Conservation (phyloP, 92 coral and sea anemone species). For the Porites rus region DNA sequence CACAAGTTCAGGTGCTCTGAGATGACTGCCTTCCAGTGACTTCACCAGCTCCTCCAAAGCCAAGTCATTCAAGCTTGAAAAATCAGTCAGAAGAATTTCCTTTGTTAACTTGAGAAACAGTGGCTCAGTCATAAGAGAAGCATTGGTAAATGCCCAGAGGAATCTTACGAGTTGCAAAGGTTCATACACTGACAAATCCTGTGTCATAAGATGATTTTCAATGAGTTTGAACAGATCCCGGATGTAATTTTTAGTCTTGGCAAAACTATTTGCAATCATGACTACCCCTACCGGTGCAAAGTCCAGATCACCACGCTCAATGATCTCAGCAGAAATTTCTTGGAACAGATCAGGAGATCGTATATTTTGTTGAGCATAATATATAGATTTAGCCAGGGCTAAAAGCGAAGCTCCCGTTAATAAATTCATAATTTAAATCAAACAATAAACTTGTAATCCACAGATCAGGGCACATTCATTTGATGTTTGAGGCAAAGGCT, state of each 20-base stretch:
- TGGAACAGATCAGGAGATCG: conserved; percentile 81
- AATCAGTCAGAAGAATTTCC: conserved; percentile 58
- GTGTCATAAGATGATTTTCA: conserved; percentile 39
- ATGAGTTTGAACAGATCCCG: conserved; percentile 58
- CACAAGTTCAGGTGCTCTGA: conserved; percentile 72
- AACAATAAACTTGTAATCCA: too few species aligned
- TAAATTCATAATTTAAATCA: too few species aligned
- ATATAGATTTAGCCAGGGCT: too few species aligned
- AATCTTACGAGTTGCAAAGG: conserved; percentile 64
- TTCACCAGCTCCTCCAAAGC: conserved; percentile 75
- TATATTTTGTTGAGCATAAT: too few species aligned
- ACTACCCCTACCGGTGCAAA: conserved; percentile 72
- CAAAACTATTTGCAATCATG: conserved; percentile 75
- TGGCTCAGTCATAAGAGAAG: conserved; percentile 54
- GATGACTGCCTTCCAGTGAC: conserved; percentile 57
- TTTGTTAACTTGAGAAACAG: conserved; percentile 54
- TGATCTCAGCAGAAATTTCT: conserved; percentile 61
- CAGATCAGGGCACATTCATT: too few species aligned
- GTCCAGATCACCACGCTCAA: conserved; percentile 33
- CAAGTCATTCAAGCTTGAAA: conserved; percentile 53
- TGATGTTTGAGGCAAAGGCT: too few species aligned
- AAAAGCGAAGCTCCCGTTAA: too few species aligned
- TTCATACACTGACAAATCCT: conserved; percentile 51
- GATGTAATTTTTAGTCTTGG: conserved; percentile 70
- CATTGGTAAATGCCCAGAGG: conserved; percentile 72